Evolutionary conservation across 2,888 invertebrate species (phyloP), one percentile per base, ranked within the genome.

Genomic region (Cecidostiba fungosa): DNA sequence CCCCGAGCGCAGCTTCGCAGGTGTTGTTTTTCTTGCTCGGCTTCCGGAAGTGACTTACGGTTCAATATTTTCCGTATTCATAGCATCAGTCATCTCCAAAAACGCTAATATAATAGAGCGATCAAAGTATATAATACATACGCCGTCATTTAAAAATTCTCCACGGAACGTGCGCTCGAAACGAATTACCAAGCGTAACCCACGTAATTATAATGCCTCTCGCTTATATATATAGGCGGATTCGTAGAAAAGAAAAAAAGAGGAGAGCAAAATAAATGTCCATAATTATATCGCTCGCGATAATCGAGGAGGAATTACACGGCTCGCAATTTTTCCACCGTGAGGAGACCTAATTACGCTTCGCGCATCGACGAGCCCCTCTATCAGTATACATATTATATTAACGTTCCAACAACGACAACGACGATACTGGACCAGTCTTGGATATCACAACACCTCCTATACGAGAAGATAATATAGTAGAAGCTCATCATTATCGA

Each of bases 201-300:
- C 66, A 54, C 78, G 59, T 32, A n/a, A n/a, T n/a, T n/a, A 43
- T 5, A 39, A 5, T 26, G 26, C 8, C 10, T 2, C 0, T 26
- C 29, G 36, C 36, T n/a, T 16, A 47, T 47, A 59, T 5, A 14
- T 12, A 6, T n/a, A n/a, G n/a, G n/a, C n/a, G n/a, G n/a, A n/a
- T 43, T 54, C 26, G 19, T 10, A 4, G 23, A 19, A 47, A 47
- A 12, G 19, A n/a, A 54, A 16, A 26, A 23, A 70, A 43, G 43
- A 70, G n/a, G n/a, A 0, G 66, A n/a, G 26, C 12, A 54, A 69
- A 36, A n/a, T n/a, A n/a, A 82, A 79, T 59, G 59, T 2, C 50
- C 72, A 47, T 79, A 84, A 86, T 86, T 84, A 86, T 84, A 78
- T 76, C 83, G 80, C 66, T n/a, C 59, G 23, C 23, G 82, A 80